Evolutionary conservation across 64 coral and sea anemone species (phyloP).

Genomic region (Stylophora pistillata): DNA sequence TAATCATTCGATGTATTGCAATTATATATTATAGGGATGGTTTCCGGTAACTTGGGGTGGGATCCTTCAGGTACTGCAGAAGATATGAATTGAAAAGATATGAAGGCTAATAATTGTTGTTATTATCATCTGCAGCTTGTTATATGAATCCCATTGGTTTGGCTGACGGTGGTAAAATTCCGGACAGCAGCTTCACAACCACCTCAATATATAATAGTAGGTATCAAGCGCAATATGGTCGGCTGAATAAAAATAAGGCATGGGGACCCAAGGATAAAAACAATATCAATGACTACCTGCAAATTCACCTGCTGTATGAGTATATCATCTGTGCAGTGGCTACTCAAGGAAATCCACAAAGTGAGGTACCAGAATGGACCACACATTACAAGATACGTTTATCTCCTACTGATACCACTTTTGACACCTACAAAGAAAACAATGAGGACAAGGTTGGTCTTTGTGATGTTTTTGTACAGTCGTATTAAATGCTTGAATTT

Average conservation of each 20-base stretch:
- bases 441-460: not conserved
- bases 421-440: not conserved
- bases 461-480: too few species aligned
- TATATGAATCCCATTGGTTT: not conserved
- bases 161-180: not conserved
- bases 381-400: not conserved
- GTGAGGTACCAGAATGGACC: not conserved
- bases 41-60: too few species aligned
- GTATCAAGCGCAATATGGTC: not conserved
- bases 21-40: too few species aligned
- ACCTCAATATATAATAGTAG: not conserved
- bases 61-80: too few species aligned
- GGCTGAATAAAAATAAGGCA: not conserved
- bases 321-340: slow-evolving; percentile 23
- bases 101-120: not conserved
- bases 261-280: slow-evolving; percentile 1
- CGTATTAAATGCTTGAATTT: too few species aligned
- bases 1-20: too few species aligned
- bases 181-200: not conserved
- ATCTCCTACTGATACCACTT: not conserved
- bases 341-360: slow-evolving; percentile 33
- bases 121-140: not conserved
- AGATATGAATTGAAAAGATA: too few species aligned
- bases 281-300: slow-evolving; percentile 4
- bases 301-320: slow-evolving; percentile 17